These are phyloP conservation scores for Tragopan temminckii DNA, from an alignment of 2,797 vertebrate species.

Conservation along the genomic window DNA sequence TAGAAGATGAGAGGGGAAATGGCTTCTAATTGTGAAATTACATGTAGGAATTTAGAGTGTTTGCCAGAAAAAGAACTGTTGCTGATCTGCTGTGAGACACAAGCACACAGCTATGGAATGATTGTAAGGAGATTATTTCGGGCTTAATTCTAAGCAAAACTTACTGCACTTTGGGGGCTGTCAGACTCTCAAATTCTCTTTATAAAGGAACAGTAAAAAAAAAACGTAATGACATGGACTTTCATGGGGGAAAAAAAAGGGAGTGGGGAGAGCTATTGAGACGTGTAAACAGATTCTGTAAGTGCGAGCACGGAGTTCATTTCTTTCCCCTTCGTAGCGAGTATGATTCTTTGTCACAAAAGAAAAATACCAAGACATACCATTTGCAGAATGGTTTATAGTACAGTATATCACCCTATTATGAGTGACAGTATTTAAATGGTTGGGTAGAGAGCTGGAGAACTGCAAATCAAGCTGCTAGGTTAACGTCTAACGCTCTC, in stretches of 20 bases:
- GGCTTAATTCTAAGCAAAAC: not conserved
- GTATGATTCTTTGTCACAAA: slow-evolving; percentile 56
- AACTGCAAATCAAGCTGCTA: slow-evolving; percentile 67
- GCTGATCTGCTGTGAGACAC: rapidly evolving
- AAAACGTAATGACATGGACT: not conserved
- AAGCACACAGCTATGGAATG: rapidly evolving
- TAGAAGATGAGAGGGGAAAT: not conserved
- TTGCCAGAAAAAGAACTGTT: not conserved
- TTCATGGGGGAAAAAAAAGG: not conserved
- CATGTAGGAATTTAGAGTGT: not conserved
- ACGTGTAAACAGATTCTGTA: not conserved
- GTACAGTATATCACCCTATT: slow-evolving; percentile 76
- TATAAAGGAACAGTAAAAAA: not conserved
- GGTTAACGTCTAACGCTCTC: slow-evolving; percentile 45
- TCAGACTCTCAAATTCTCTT: not conserved
- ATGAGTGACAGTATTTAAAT: slow-evolving; percentile 77
- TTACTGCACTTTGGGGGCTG: not conserved
- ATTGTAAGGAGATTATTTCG: not conserved
- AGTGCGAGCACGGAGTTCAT: not conserved
- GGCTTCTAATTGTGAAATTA: not conserved
- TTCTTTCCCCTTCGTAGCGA: slow-evolving; percentile 3
- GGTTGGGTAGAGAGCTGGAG: slow-evolving; percentile 73
- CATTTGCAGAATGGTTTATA: slow-evolving; percentile 67
- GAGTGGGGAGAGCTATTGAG: not conserved
- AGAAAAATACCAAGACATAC: slow-evolving; percentile 62